Percentiles rank a stretch among this genome's conserved stretches.
Evolutionary conservation across 2,888 invertebrate species (phyloP).

Genomic region (Rhogogaster chlorosoma): DNA sequence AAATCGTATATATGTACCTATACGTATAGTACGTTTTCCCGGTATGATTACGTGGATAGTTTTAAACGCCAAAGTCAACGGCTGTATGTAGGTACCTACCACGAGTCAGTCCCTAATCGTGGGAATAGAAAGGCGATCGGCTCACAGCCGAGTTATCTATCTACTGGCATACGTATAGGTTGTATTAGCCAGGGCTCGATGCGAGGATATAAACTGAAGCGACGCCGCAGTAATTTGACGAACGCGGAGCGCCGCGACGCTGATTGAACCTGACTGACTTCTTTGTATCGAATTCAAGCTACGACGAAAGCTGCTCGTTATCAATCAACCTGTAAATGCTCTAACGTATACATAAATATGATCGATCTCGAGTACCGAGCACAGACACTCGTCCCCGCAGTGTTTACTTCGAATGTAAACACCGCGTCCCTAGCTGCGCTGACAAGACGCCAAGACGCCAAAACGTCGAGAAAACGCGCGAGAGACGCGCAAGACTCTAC

Average conservation of each 20-base stretch:
- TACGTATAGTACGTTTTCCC: neutral
- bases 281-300: conserved; percentile 35
- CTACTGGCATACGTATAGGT: conserved; percentile 10
- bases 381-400: conserved; percentile 13
- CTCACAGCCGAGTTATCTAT: conserved; percentile 42
- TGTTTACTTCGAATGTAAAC: conserved; percentile 45
- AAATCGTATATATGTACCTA: conserved; percentile 29
- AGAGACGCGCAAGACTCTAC: neutral
- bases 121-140: conserved; percentile 69
- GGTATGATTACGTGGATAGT: conserved; percentile 20
- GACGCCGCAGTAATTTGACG: conserved; percentile 27
- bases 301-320: conserved; percentile 22
- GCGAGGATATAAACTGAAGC: conserved; percentile 47
- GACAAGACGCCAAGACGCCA: conserved; percentile 39
- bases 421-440: conserved; percentile 2
- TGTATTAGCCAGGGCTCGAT: neutral
- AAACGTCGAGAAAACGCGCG: conserved; percentile 22
- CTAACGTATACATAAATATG: conserved; percentile 35
- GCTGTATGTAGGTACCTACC: neutral
- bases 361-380: conserved; percentile 29
- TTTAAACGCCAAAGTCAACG: conserved; percentile 46
- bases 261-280: conserved; percentile 28
- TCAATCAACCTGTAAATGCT: conserved; percentile 38
- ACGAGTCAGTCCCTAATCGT: conserved; percentile 63
- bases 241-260: neutral